Evolutionary conservation across 2,113 vertebrate genomes (phyloP).

Genomic region (Mesitornis unicolor): DNA sequence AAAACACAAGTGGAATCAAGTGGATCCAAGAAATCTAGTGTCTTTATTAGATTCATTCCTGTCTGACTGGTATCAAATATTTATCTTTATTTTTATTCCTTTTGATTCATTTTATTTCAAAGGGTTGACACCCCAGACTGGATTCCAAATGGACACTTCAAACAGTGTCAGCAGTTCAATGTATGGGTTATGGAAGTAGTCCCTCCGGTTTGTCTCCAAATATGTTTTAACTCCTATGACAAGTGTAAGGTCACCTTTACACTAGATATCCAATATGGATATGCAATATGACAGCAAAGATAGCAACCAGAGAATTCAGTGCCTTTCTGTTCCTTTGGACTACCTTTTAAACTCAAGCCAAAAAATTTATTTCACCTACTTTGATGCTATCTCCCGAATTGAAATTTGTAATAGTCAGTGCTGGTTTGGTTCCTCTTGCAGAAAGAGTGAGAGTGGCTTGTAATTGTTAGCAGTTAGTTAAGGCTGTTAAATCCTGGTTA

Average conservation of each 20-base stretch:
- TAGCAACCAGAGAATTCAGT: background rate
- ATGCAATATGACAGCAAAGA: background rate
- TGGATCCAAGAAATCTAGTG: background rate
- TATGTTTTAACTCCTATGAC: background rate
- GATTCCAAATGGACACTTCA: too few relatives aligned
- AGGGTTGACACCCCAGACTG: background rate
- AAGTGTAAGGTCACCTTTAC: background rate
- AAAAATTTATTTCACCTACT: background rate
- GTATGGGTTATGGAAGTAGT: background rate
- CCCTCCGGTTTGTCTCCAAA: background rate
- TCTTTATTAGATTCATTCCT: background rate
- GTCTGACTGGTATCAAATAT: background rate
- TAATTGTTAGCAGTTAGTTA: background rate
- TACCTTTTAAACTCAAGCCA: background rate
- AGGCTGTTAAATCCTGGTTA: background rate
- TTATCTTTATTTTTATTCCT: background rate
- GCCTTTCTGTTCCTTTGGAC: background rate
- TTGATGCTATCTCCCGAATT: background rate
- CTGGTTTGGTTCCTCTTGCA: background rate
- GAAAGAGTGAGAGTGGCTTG: background rate
- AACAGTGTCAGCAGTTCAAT: background rate
- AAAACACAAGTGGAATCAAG: background rate
- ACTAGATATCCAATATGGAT: background rate
- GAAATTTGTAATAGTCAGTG: background rate
- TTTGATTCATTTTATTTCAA: background rate